Evolutionary conservation across 1,140 invertebrate species (phyloP), one percentile per base, ranked within the genome.

Genomic region (Panagrolaimus sp.): DNA sequence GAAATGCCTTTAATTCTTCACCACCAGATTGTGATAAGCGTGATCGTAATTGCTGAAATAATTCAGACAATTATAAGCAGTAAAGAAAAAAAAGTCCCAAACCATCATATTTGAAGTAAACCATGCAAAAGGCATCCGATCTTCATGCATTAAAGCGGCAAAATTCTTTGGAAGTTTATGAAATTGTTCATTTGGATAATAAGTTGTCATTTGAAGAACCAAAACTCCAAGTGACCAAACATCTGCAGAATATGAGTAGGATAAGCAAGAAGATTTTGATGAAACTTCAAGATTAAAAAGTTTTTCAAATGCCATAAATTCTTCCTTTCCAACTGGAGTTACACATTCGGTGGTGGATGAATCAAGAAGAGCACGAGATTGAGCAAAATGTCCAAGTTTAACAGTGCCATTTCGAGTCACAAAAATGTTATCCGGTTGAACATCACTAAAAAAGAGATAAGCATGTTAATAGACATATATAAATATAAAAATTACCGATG

Each of bases 231-330:
- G 26, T 3, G 74, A 75, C 74, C 74, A 75, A 4, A 77, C 67
- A 45, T 75, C 74, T 15, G 75, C 64, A 17, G 71, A 24, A 62
- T 62, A 77, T 10, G 38, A 32, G 69, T 77, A 75, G 9, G 67
- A 46, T 21, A 32, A 14, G 15, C 64, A 58, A 14, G 63, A 28
- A 28, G 47, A 38, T 7, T 73, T 32, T 10, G 43, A 38, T 26
- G 21, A 28, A 43, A 48, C 65, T 48, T 45, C 52, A 43, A 75
- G 48, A 63, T 74, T 73, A 24, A 48, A 46, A n/a, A 72, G 66
- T 71, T 75, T 75, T 26, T 75, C 74, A 46, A 66, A 46, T 45
- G 76, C 58, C 74, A 75, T 75, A 55, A 73, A 75, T 58, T 73
- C 75, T 63, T 75, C 74, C n/a, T 63, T 72, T 7, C 74, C 74